phyloP scores from a whole-genome alignment of 2,113 vertebrate genomes.

The Centropristis striata region DNA sequence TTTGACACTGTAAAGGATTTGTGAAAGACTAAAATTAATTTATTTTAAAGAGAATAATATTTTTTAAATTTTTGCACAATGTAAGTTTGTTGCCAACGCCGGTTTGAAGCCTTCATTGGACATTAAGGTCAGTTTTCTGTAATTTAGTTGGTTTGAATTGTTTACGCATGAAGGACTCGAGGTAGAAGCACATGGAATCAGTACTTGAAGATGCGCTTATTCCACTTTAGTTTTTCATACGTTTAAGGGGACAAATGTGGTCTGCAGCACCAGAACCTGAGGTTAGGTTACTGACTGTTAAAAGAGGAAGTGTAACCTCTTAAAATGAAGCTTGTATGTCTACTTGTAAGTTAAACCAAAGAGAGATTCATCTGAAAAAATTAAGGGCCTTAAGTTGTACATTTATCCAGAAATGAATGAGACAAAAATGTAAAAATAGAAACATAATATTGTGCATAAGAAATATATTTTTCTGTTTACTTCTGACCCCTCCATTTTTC shows the following conservation, averaged over 20 bases:
- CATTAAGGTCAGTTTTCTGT: not conserved
- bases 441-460: not conserved
- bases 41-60: not conserved
- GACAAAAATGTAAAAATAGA: not conserved
- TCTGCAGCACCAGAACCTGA: slow-evolving; percentile 6
- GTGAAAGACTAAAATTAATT: slow-evolving; percentile 6
- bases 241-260: not conserved
- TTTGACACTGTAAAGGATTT: slow-evolving; percentile 5
- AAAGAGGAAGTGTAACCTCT: not conserved
- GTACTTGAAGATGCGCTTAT: slow-evolving; percentile 27
- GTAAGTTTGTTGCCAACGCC: not conserved
- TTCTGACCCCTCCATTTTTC: not conserved
- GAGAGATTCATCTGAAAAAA: not conserved
- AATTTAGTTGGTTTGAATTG: not conserved
- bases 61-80: slow-evolving; percentile 20
- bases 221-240: not conserved
- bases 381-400: not conserved
- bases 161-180: slow-evolving; percentile 17
- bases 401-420: not conserved
- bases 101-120: slow-evolving; percentile 5
- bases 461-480: not conserved
- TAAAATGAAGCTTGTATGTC: not conserved
- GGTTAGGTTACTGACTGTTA: not conserved
- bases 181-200: not conserved
- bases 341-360: not conserved